Conservation (phyloP, 2,797 vertebrate genomes). For the Sebastes glaucus region DNA sequence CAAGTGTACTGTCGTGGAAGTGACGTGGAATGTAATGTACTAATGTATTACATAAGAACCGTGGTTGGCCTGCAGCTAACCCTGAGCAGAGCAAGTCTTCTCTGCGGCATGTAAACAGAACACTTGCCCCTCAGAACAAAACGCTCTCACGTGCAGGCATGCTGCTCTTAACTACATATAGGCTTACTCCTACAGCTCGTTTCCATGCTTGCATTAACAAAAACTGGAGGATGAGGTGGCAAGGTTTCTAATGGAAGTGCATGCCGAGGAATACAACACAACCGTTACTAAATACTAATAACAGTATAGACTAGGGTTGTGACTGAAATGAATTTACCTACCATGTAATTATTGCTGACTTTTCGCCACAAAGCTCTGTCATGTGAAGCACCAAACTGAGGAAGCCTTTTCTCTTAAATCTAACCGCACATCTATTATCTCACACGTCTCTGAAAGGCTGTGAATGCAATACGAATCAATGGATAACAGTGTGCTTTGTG, state of each 20-base stretch:
- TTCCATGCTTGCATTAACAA: not conserved
- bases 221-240: not conserved
- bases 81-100: not conserved
- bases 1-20: slow-evolving; percentile 19
- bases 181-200: not conserved
- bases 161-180: not conserved
- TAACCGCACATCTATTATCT: not conserved
- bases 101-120: slow-evolving; percentile 44
- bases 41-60: slow-evolving; percentile 60
- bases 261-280: not conserved
- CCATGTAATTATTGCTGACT: not conserved
- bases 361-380: not conserved
- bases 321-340: not conserved
- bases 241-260: not conserved
- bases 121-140: slow-evolving; percentile 4
- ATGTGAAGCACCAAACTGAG: not conserved
- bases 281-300: too few relatives aligned
- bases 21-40: slow-evolving; percentile 42
- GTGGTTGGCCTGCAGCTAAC: slow-evolving; percentile 8
- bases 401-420: not conserved
- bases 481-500: not conserved
- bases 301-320: not conserved
- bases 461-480: not conserved
- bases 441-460: not conserved
- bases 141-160: slow-evolving; percentile 42